Evolutionary conservation across 2,888 invertebrate species (phyloP), one percentile per base, ranked within the genome.

Genomic region (Pammene fasciana): DNA sequence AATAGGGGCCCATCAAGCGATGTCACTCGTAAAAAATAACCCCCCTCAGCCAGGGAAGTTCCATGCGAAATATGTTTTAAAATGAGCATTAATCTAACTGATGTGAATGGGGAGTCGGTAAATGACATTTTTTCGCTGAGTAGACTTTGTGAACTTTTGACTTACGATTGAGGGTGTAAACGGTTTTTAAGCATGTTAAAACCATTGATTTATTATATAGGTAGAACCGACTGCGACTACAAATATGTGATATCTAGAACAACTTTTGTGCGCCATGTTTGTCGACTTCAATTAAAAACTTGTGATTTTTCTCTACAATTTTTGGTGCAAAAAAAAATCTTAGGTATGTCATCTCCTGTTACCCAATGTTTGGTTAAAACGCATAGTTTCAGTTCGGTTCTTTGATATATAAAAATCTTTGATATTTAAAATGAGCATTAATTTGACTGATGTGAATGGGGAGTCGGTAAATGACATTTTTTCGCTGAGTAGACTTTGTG

Each of bases 1-100:
- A 85, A 86, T 84, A 82, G 82, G 79, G 72, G 72, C 74, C 77
- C 80, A 78, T 86, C 82, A 84, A 79, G 76, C 18, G 68, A 64
- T 62, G 61, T 62, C 67, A 41, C 48, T 67, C 48, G 61, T 46
- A 67, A 67, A 67, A 68, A 64, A 68, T 59, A 65, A 52, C 64
- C 74, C 72, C 76, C 70, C 55, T 64, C 65, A 59, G 68, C 64
- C 50, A 43, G 67, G 0, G 71, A 76, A 75, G 67, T 77, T 77
- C 72, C 61, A 67, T 71, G 66, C 72, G 64, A 68, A 76, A 77
- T 79, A 74, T 77, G 62, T 75, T 68, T 68, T 75, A 75, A 78
- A 79, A 75, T 72, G 73, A 71, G 72, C 73, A 66, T 68, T 71
- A 75, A 74, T 73, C 68, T 60, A 55, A 70, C 34, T 72, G 71